Evolutionary conservation across 2,888 invertebrate species (phyloP).

Genomic region (Drosophila koepferae): DNA sequence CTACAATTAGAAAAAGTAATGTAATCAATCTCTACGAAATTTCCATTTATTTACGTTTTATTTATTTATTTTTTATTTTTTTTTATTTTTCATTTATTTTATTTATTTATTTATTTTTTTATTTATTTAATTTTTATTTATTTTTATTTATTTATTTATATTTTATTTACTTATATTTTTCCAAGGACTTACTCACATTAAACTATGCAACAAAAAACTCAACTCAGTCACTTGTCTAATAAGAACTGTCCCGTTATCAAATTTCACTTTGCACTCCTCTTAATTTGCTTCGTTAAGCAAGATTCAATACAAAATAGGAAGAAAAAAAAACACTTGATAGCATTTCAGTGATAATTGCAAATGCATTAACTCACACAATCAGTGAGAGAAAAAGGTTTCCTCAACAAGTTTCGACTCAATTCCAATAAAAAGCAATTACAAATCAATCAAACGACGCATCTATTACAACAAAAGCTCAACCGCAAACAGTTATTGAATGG

Average conservation of each 20-base stretch:
- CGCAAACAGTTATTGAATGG: slow-evolving; percentile 36
- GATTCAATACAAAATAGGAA: too few relatives aligned
- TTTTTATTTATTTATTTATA: too few relatives aligned
- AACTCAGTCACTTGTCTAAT: not conserved
- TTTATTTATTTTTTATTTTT: too few relatives aligned
- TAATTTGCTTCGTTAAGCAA: not conserved
- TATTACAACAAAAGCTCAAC: slow-evolving; percentile 41
- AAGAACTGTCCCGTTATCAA: not conserved
- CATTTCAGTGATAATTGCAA: not conserved
- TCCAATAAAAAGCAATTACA: slow-evolving; percentile 70
- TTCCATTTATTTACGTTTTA: too few relatives aligned
- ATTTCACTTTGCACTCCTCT: not conserved
- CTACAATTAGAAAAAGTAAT: too few relatives aligned
- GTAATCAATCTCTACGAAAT: too few relatives aligned
- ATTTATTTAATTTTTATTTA: too few relatives aligned
- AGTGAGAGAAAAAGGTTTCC: not conserved
- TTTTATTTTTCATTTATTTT: too few relatives aligned
- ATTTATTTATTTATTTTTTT: too few relatives aligned
- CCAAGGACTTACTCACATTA: too few relatives aligned
- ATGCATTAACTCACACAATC: slow-evolving; percentile 11
- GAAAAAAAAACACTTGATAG: not conserved
- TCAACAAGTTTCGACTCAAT: slow-evolving; percentile 5
- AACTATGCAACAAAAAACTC: not conserved
- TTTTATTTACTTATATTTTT: too few relatives aligned
- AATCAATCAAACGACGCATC: slow-evolving; percentile 59